phyloP scores from a whole-genome alignment of 2,888 invertebrate species.

The Barypeithes pellucidus region DNA sequence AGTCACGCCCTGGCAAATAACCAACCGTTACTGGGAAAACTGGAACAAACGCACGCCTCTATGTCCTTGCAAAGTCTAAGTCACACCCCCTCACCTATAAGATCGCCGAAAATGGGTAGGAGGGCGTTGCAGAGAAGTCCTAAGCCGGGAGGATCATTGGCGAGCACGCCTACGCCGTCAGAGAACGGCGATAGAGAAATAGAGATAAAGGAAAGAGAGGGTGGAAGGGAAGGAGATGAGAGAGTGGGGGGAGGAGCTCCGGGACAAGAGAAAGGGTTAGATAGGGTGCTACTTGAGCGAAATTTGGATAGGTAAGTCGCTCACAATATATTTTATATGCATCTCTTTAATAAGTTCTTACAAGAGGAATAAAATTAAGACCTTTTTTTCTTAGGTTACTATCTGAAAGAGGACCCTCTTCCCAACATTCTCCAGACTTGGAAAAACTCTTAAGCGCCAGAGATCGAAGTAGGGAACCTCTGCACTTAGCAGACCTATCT shows the following conservation, averaged over 20 bases:
- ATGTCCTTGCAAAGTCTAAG: slow-evolving; percentile 63
- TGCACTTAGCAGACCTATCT: slow-evolving; percentile 75
- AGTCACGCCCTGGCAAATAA: slow-evolving; percentile 21
- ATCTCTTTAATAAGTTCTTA: background rate
- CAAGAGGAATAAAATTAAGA: background rate
- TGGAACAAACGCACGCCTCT: too few species aligned
- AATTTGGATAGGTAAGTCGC: slow-evolving; percentile 73
- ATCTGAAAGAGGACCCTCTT: slow-evolving; percentile 69
- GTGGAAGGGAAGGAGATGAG: slow-evolving; percentile 13
- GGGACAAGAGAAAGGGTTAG: slow-evolving; percentile 72
- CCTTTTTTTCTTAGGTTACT: slow-evolving; percentile 69
- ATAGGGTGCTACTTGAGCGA: slow-evolving; percentile 80
- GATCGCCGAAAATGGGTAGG: slow-evolving; percentile 75
- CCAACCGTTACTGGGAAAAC: background rate
- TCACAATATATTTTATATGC: background rate
- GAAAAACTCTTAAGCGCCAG: slow-evolving; percentile 73
- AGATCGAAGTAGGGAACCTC: slow-evolving; percentile 76
- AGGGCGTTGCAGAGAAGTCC: slow-evolving; percentile 72
- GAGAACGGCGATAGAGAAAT: slow-evolving; percentile 59
- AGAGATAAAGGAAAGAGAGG: slow-evolving; percentile 18
- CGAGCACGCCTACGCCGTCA: slow-evolving; percentile 67
- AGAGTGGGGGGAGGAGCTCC: slow-evolving; percentile 31
- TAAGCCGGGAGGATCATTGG: slow-evolving; percentile 69
- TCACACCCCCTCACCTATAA: slow-evolving; percentile 70
- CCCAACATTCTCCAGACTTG: slow-evolving; percentile 67